Base-by-base conservation (phyloP, 2,797 vertebrate genomes). In the Diglossa cyanea region DNA sequence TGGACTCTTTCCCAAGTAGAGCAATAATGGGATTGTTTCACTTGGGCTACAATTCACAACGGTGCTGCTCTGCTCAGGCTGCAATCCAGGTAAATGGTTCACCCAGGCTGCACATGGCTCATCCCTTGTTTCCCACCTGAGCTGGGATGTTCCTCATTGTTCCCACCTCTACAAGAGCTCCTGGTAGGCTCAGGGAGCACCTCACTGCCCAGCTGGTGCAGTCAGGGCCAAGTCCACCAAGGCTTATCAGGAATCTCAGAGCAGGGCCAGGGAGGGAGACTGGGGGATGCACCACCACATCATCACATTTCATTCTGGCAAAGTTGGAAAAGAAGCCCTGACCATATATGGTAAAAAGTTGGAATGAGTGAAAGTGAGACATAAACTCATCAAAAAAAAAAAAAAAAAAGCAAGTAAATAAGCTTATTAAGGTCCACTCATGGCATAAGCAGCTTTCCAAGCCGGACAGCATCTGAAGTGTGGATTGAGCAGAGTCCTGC, bases 271-370 rank as follows among this genome's bases (percentile, higher is more conserved):
- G 28, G 44, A 42, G 19, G 16, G 7, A 15, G 28, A 24, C 39
- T 58, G 15, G 15, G 55, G 50, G 51, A 50, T 11, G n/a, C 44
- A 63, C 21, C 35, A 65, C 28, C 58, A 79, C 44, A 65, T 81
- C 87, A 79, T 73, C 89, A 45, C 66, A 35, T 63, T 81, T 70
- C 79, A 40, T 90, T 93, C 21, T 91, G 85, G 79, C 93, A 40
- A 86, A 86, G 79, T 60, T 18, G 75, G 79, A 88, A 91, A 94
- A 95, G n/a, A 53, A 95, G 76, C 55, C 85, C n/a, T 91, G 89
- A 80, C 91, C 82, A 91, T 96, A 97, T 96, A 95, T 73, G 91
- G 95, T 76, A 60, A 95, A 96, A 90, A 94, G 45, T 37, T 6
- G 1, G 66, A 91, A 86, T 24, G 78, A 75, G 73, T 77, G 66